These are phyloP conservation scores for Ctenochaetus hawaiiensis DNA, from an alignment of 2,797 vertebrate genomes.

Conservation along the genomic window DNA sequence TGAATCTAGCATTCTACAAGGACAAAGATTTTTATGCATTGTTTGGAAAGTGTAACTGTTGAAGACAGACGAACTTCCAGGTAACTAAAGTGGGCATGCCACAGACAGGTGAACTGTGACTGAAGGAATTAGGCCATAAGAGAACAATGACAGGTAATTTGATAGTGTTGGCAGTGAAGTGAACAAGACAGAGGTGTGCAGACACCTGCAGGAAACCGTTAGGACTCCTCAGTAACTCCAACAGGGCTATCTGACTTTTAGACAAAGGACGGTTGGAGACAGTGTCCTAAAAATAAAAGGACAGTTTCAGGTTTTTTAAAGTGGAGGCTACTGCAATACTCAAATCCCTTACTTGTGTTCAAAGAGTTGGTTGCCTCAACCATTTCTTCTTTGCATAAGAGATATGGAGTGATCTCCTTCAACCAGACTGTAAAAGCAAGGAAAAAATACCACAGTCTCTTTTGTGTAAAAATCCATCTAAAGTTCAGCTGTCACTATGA, in stretches of 20 bases:
- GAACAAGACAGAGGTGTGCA: not conserved
- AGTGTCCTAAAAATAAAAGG: not conserved
- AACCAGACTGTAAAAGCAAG: not conserved
- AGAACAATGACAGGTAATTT: not conserved
- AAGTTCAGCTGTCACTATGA: not conserved
- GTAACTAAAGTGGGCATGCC: not conserved
- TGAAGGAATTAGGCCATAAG: not conserved
- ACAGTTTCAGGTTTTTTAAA: not conserved
- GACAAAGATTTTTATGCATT: not conserved
- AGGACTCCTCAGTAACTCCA: not conserved
- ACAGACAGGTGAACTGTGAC: constrained; percentile 5
- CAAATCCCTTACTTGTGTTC: not conserved
- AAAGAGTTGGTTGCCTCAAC: not conserved
- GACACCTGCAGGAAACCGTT: not conserved
- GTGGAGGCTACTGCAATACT: not conserved
- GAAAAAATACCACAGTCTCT: not conserved
- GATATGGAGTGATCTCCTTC: not conserved
- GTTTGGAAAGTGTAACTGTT: not conserved
- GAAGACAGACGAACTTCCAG: not conserved
- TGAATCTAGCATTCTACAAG: not conserved
- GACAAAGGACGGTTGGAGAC: not conserved
- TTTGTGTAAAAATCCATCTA: not conserved
- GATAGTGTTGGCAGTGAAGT: not conserved
- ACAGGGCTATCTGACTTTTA: not conserved
- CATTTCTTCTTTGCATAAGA: not conserved